Percentiles rank a stretch among this genome's conserved stretches.
phyloP scores from a whole-genome alignment of 2,888 invertebrate species.

The Metallyticus violacea region DNA sequence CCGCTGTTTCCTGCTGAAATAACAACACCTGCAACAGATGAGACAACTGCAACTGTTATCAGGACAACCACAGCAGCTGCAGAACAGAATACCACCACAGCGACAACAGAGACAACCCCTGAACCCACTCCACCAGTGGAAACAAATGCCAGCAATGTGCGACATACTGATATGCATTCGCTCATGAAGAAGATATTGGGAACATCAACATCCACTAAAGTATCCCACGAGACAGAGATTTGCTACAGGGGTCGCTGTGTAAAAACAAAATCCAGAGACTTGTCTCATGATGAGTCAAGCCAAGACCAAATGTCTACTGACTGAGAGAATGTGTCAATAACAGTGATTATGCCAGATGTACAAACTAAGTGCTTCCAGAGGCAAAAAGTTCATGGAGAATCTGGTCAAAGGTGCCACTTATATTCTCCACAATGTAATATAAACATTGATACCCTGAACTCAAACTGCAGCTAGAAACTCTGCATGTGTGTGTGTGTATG shows the following conservation, averaged over 20 bases:
- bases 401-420: too few relatives aligned
- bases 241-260: conserved; percentile 84
- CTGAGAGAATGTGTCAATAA: neutral
- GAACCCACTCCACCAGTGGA: neutral
- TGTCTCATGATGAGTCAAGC: neutral
- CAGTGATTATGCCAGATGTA: too few relatives aligned
- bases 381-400: too few relatives aligned
- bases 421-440: too few relatives aligned
- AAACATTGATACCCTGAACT: neutral
- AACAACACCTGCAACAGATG: neutral
- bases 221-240: conserved; percentile 84
- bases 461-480: too few relatives aligned
- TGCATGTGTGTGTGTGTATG: too few relatives aligned
- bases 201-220: conserved; percentile 77
- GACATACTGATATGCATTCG: conserved; percentile 7
- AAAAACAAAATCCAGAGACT: conserved; percentile 50
- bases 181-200: conserved; percentile 49
- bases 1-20: neutral
- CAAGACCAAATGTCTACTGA: conserved; percentile 1
- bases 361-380: neutral
- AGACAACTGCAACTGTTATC: neutral
- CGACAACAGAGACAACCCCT: neutral
- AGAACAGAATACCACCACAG: neutral
- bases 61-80: neutral
- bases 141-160: neutral